phyloP scores from a whole-genome alignment of 1,140 invertebrate genomes.

The Scaptomyza graminum region DNA sequence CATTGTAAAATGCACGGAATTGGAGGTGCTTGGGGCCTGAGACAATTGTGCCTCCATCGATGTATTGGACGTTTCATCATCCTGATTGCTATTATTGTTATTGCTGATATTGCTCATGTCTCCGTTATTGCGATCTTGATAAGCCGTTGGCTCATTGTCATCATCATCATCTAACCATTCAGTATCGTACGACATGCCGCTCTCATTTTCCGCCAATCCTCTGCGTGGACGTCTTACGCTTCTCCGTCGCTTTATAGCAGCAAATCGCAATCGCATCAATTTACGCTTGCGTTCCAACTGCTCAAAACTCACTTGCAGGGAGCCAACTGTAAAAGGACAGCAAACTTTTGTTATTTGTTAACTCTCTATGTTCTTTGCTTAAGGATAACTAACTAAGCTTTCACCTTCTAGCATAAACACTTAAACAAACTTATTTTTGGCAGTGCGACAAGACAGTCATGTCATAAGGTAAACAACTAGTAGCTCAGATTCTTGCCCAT shows the following conservation, averaged over 20 bases:
- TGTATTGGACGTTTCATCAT: constrained; percentile 50
- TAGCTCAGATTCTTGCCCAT: constrained; percentile 54
- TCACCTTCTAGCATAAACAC: no score
- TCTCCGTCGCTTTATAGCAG: constrained; percentile 42
- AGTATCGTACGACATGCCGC: constrained; percentile 27
- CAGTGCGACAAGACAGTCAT: background rate
- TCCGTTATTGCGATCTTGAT: constrained; percentile 11
- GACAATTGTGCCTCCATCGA: constrained; percentile 73
- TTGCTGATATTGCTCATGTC: constrained; percentile 11
- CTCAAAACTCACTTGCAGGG: constrained; percentile 41
- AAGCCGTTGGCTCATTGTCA: constrained; percentile 5
- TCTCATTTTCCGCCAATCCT: constrained; percentile 28
- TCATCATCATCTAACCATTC: constrained; percentile 38
- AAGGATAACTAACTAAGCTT: no score
- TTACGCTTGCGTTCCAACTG: constrained; percentile 55
- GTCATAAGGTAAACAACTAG: constrained; percentile 43
- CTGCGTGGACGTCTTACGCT: constrained; percentile 6
- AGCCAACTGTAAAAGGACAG: constrained; percentile 27
- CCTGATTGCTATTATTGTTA: constrained; percentile 16
- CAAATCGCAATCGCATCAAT: constrained; percentile 25
- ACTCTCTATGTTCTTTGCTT: no score
- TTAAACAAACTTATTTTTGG: background rate
- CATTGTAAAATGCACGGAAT: constrained; percentile 35
- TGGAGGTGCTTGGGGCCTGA: constrained; percentile 60
- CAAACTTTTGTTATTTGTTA: no score